Evolutionary conservation across 1,140 invertebrate genomes (phyloP).

Genomic region (Hetaerina americana): DNA sequence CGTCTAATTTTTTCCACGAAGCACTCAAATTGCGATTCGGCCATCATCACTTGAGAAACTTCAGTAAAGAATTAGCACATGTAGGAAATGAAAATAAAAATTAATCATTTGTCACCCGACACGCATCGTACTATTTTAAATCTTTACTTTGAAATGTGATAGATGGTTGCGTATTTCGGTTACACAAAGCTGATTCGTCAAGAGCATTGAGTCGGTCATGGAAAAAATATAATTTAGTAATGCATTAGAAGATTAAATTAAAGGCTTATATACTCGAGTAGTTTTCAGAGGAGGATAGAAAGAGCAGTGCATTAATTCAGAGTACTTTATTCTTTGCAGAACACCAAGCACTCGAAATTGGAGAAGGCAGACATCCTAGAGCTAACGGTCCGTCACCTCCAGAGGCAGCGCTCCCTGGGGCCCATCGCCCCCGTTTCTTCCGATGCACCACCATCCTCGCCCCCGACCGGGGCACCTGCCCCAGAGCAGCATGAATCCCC

Average conservation of each 20-base stretch:
- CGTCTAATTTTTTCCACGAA: no score
- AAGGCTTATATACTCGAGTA: background rate
- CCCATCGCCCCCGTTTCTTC: constrained; percentile 31
- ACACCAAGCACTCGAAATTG: constrained; percentile 60
- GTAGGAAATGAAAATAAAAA: no score
- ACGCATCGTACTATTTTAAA: no score
- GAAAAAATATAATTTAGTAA: background rate
- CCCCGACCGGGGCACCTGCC: background rate
- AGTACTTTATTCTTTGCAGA: constrained; percentile 23
- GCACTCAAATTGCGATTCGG: no score
- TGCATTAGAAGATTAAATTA: no score
- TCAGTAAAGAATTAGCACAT: no score
- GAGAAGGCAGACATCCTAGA: constrained; percentile 91
- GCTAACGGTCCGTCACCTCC: constrained; percentile 77
- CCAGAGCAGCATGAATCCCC: background rate
- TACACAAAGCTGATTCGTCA: no score
- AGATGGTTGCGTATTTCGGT: no score
- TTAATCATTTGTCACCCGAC: no score
- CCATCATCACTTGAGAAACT: no score
- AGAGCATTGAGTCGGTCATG: no score
- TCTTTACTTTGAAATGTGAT: no score
- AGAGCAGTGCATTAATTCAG: background rate
- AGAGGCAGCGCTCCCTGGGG: constrained; percentile 50
- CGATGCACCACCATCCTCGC: background rate
- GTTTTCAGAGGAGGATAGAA: background rate